Evolutionary conservation across 2,797 vertebrate species (phyloP), one percentile per base, ranked within the genome.

Genomic region (Orientallactaga sibirica): DNA sequence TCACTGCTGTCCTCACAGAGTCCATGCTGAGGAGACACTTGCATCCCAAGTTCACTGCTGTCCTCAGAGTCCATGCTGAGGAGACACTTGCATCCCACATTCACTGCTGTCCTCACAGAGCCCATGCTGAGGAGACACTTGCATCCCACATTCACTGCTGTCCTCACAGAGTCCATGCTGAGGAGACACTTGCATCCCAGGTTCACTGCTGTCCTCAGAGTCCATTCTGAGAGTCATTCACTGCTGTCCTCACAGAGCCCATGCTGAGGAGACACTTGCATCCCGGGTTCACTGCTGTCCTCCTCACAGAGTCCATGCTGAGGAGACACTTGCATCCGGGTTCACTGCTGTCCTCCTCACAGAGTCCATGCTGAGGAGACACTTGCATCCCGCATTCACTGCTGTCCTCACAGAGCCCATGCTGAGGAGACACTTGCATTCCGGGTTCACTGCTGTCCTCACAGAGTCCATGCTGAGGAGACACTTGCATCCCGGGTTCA

Each of bases 381-480:
- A 37, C 33, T 37, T 37, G 33, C 33, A 37, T 37, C 33, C 33
- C 33, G 33, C 2, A 2, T 37, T 37, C n/a, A n/a, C n/a, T n/a
- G n/a, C n/a, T n/a, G n/a, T n/a, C n/a, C n/a, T n/a, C n/a, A n/a
- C n/a, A n/a, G n/a, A n/a, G n/a, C n/a, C n/a, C n/a, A 58, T 4
- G 5, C 1, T 27, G 78, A 33, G 27, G 16, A 37, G 41, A 41
- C n/a, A 0, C 7, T 52, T 52, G 5, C 15, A 14, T 20, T n/a
- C 29, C 0, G 4, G 0, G 9, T 0, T n/a, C 25, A 73, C 12
- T 19, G 1, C 2, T 15, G 25, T 19, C 1, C 16, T 2, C 2
- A 6, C 16, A 19, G 67, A 0, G 11, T 78, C 37, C 3, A 24
- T 3, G 14, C 33, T 37, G 33, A 37, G 2, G 33, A 37, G 33